These are phyloP conservation scores for Mustela lutreola DNA, from an alignment of 2,113 vertebrate genomes.

Conservation along the genomic window DNA sequence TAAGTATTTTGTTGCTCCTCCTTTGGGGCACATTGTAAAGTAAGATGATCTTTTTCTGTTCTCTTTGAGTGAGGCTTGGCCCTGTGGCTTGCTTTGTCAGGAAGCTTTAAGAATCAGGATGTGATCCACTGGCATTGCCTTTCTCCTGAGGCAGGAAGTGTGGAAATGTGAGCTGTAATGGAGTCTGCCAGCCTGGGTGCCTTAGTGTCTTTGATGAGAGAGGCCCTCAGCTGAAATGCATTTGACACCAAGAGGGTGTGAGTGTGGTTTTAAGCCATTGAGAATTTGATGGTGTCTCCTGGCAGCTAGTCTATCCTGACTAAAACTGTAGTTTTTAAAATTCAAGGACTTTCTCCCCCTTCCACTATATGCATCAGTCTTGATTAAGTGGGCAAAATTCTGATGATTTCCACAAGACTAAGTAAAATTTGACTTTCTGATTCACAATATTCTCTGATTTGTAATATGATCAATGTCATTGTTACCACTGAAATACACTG, in stretches of 20 bases:
- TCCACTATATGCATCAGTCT: not conserved
- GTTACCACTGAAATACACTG: not conserved
- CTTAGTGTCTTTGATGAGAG: not conserved
- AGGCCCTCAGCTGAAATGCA: not conserved
- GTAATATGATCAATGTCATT: not conserved
- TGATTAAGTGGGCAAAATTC: conserved; percentile 9
- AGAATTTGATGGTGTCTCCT: not conserved
- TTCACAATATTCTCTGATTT: not conserved
- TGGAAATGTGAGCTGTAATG: not conserved
- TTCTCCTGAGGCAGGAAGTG: not conserved
- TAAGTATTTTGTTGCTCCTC: not conserved
- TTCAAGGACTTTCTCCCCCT: not conserved
- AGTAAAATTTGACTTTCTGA: conserved; percentile 40
- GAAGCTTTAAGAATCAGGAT: not conserved
- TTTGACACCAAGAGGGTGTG: not conserved
- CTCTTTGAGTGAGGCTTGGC: not conserved
- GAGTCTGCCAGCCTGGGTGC: not conserved
- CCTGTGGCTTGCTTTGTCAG: not conserved
- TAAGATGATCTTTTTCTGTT: not conserved
- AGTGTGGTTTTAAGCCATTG: not conserved
- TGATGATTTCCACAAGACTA: not conserved
- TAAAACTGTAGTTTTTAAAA: not conserved
- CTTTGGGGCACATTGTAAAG: not conserved
- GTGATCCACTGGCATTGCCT: not conserved
- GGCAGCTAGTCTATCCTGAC: not conserved